These are phyloP conservation scores for Isaurus tuberculatus DNA, from an alignment of 92 coral and sea anemone species.

Conservation along the genomic window DNA sequence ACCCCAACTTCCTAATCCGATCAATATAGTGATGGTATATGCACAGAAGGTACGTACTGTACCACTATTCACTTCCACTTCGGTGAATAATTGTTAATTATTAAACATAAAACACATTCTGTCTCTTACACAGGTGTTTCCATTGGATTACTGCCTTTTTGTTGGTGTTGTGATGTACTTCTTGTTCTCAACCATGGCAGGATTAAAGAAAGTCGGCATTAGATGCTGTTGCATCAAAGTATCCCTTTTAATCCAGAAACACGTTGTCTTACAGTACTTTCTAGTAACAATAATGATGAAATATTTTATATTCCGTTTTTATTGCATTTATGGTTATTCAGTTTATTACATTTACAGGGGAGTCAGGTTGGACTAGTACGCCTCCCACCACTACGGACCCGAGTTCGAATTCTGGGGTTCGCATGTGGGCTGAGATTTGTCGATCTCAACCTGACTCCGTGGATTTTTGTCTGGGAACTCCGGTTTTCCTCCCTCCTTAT, in stretches of 20 bases:
- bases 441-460: no score
- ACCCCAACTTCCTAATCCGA: conserved; percentile 88
- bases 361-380: no score
- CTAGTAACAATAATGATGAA: no score
- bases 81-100: neutral
- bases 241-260: conserved; percentile 64
- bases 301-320: no score
- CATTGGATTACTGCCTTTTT: conserved; percentile 95
- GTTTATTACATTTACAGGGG: no score
- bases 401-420: no score
- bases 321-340: no score
- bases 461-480: no score
- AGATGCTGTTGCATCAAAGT: conserved; percentile 98
- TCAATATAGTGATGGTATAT: conserved; percentile 89
- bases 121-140: conserved; percentile 77
- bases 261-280: no score
- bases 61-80: neutral
- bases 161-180: conserved; percentile 91
- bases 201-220: conserved; percentile 90
- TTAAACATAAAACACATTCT: neutral
- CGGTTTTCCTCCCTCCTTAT: no score
- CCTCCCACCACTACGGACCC: no score
- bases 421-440: no score
- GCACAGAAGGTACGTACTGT: conserved; percentile 82
- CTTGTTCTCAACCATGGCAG: conserved; percentile 92